Evolutionary conservation across 2,888 invertebrate species (phyloP).

Genomic region (Pristionchus mayeri): DNA sequence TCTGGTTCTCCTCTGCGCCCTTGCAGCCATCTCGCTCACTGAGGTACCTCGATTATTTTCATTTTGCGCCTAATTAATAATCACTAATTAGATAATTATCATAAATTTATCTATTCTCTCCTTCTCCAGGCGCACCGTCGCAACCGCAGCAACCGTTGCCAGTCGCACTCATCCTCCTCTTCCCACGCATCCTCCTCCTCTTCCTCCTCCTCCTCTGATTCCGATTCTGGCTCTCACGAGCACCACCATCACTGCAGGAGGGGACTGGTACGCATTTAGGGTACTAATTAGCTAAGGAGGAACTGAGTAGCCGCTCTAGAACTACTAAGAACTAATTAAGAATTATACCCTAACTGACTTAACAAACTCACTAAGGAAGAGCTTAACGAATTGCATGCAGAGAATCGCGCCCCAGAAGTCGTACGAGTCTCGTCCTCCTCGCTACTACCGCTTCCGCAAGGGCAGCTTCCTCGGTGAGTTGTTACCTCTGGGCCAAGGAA

Average conservation of each 20-base stretch:
- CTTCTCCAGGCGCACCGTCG: background rate
- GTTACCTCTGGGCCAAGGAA: background rate
- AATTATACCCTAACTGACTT: too few species aligned
- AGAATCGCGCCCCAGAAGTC: background rate
- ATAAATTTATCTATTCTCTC: too few species aligned
- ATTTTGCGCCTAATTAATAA: too few species aligned
- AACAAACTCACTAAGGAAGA: too few species aligned
- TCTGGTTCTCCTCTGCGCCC: background rate
- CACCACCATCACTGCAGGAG: background rate
- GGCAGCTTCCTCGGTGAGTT: background rate
- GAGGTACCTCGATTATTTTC: background rate
- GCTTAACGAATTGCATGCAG: background rate
- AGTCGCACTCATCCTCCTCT: too few species aligned
- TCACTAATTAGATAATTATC: too few species aligned
- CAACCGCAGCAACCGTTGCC: background rate
- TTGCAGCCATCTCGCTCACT: background rate
- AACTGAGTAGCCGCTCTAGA: too few species aligned
- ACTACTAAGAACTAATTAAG: too few species aligned
- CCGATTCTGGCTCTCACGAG: background rate
- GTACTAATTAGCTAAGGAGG: too few species aligned
- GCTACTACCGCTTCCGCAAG: slow-evolving; percentile 33
- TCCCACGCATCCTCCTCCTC: background rate
- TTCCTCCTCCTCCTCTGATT: background rate
- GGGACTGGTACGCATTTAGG: background rate
- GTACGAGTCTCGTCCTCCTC: slow-evolving; percentile 32